A percentile compares a stretch with the other conserved stretches of the same genome.
Evolutionary conservation across 2,888 invertebrate species (phyloP).

Genomic region (Graphium colonna): DNA sequence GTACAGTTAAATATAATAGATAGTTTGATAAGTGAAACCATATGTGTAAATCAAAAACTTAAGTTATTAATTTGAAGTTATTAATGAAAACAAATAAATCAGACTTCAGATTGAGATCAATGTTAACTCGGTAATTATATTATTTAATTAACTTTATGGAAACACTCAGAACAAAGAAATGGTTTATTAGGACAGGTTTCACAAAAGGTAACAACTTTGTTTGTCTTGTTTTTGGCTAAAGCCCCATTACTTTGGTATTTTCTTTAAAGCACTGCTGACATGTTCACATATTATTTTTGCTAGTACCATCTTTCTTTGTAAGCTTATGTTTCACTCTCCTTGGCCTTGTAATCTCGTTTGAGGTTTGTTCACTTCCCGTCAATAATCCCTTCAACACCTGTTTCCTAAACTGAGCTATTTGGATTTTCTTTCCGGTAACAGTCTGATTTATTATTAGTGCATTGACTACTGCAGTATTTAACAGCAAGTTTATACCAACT

Average conservation of each 20-base stretch:
- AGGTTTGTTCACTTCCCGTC: too few relatives aligned
- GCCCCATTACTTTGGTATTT: not conserved
- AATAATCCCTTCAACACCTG: conserved; percentile 3
- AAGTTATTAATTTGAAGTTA: not conserved
- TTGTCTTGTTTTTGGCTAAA: too few relatives aligned
- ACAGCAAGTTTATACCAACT: too few relatives aligned
- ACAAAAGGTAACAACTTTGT: too few relatives aligned
- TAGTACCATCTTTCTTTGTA: not conserved
- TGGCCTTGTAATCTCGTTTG: too few relatives aligned
- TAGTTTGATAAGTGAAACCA: not conserved
- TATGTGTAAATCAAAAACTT: not conserved
- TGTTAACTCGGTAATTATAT: too few relatives aligned
- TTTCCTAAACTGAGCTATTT: conserved; percentile 17
- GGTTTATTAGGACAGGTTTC: too few relatives aligned
- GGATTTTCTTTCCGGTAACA: conserved; percentile 13
- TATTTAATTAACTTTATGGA: too few relatives aligned
- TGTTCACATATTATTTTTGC: not conserved
- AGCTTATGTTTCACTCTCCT: too few relatives aligned
- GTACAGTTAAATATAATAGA: too few relatives aligned
- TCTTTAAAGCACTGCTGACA: not conserved
- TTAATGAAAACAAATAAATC: not conserved
- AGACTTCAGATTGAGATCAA: not conserved
- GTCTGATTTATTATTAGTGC: too few relatives aligned
- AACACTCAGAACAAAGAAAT: not conserved
- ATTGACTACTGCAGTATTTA: too few relatives aligned